phyloP scores from a whole-genome alignment of 1,140 invertebrate genomes.

The Bombus picipes region DNA sequence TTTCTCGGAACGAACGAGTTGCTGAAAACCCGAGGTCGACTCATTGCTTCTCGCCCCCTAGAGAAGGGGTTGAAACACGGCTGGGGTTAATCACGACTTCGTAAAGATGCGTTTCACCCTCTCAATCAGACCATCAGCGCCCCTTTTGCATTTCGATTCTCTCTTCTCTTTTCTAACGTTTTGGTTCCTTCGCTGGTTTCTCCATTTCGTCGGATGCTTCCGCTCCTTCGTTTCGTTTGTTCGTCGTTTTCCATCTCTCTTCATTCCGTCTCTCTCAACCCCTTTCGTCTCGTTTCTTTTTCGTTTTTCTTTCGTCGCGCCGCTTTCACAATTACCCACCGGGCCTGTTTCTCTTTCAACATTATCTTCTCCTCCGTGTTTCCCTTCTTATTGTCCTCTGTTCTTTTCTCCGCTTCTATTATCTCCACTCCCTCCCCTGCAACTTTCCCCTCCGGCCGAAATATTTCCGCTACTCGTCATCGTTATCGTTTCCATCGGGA shows the following conservation, averaged over 20 bases:
- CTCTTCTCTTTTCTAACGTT: not conserved
- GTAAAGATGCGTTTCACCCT: constrained; percentile 48
- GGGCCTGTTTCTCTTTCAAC: not conserved
- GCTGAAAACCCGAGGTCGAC: constrained; percentile 21
- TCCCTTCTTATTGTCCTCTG: constrained; percentile 20
- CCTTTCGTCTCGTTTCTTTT: not conserved
- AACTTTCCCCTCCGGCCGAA: not conserved
- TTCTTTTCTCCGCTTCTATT: not conserved
- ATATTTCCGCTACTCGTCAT: constrained; percentile 1
- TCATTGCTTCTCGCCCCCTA: not conserved
- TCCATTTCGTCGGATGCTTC: too few relatives aligned
- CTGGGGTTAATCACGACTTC: constrained; percentile 64
- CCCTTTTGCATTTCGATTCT: constrained; percentile 15
- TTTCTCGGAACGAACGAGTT: constrained; percentile 39
- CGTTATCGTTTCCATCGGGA: constrained; percentile 25
- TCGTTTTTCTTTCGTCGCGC: not conserved
- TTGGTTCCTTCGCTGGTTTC: constrained; percentile 20
- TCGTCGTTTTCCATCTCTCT: not conserved
- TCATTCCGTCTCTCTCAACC: not conserved
- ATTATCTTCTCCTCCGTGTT: constrained; percentile 2
- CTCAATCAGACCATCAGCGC: constrained; percentile 13
- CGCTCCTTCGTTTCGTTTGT: not conserved
- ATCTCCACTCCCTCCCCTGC: not conserved
- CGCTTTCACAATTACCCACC: not conserved
- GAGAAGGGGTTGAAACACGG: constrained; percentile 28